A percentile compares a stretch with the other conserved stretches of the same genome.
Conservation (phyloP, 2,888 invertebrate genomes). For the Agrotis puta region DNA sequence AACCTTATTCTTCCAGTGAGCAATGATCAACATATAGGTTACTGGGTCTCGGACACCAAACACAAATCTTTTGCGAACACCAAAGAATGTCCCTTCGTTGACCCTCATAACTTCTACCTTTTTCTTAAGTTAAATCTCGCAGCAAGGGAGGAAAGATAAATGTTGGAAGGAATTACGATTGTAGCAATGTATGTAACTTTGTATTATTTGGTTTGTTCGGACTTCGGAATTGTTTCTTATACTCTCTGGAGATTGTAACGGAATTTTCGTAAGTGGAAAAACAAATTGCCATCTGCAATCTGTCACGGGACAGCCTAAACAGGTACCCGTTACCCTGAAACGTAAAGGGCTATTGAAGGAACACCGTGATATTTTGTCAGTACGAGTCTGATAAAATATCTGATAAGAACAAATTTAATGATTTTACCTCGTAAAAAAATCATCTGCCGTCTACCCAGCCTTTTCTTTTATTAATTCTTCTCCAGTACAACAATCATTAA, state of each 20-base stretch:
- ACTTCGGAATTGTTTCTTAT: background rate
- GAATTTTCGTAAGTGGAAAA: background rate
- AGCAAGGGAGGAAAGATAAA: conserved; percentile 43
- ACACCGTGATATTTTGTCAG: no score
- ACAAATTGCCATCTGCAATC: no score
- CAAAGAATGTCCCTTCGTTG: conserved; percentile 52
- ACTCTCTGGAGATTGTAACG: background rate
- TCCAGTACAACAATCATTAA: no score
- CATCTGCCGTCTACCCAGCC: no score
- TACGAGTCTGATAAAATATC: no score
- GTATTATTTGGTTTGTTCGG: conserved; percentile 13
- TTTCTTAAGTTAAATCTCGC: conserved; percentile 51
- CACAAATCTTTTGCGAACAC: conserved; percentile 55
- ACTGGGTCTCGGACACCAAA: conserved; percentile 2
- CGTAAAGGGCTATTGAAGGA: no score
- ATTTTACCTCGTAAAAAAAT: no score
- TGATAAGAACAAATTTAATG: no score
- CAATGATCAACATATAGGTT: conserved; percentile 7
- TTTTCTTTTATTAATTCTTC: no score
- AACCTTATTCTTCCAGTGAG: background rate
- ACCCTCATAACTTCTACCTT: conserved; percentile 62
- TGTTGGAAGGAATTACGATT: conserved; percentile 34
- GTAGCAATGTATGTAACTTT: conserved; percentile 10
- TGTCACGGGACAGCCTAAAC: no score
- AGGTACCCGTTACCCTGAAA: no score